Percentiles rank a stretch among this genome's conserved stretches.
These are phyloP conservation scores for Ciconia maguari DNA, from an alignment of 2,113 vertebrate species.

Conservation along the genomic window DNA sequence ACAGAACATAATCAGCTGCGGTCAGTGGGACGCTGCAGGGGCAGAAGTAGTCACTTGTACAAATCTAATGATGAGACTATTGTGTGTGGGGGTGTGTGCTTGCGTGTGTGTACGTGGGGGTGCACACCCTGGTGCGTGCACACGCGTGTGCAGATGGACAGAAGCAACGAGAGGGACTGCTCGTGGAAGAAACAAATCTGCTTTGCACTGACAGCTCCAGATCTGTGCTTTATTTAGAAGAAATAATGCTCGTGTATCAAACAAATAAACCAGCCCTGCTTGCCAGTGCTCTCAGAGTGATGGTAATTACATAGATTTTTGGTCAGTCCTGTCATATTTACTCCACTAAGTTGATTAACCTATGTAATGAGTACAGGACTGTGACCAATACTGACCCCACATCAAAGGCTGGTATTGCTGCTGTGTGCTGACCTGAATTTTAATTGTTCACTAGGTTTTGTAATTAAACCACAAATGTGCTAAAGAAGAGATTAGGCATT, in stretches of 20 bases:
- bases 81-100: background rate
- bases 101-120: accelerated
- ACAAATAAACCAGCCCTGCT: background rate
- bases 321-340: conserved; percentile 63
- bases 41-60: background rate
- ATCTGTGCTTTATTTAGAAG: background rate
- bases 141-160: accelerated
- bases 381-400: conserved; percentile 88
- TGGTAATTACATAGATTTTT: conserved; percentile 64
- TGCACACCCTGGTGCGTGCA: accelerated
- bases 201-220: background rate
- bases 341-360: conserved; percentile 78
- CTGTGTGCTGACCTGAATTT: conserved; percentile 85
- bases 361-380: conserved; percentile 86
- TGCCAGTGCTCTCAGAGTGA: background rate
- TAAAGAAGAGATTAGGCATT: conserved; percentile 48
- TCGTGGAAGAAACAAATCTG: background rate
- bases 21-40: background rate
- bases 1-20: background rate
- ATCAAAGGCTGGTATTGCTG: conserved; percentile 85
- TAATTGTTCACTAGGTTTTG: conserved; percentile 66
- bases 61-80: background rate
- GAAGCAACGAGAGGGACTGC: background rate
- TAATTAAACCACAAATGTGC: conserved; percentile 69
- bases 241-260: background rate